Base-by-base conservation (phyloP, 2,113 vertebrate genomes). In the Periophthalmodon schlosseri region DNA sequence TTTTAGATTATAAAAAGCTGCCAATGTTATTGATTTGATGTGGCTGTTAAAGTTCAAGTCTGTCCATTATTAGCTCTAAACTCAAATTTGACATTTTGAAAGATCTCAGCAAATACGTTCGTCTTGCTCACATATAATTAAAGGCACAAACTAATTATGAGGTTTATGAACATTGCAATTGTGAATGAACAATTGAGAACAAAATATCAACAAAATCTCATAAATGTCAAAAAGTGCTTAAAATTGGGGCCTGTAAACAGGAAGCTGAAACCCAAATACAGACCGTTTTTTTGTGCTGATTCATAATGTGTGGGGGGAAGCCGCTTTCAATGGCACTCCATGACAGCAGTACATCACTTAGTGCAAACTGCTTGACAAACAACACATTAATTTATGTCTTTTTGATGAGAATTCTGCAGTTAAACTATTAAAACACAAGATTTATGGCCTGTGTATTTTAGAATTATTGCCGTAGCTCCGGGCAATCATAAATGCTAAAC, bases 401-500 rank as follows among this genome's bases (percentile, higher is more conserved):
- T 60, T 60, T 60, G 57, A 60, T 60, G 57, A 60, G 57, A 60
- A 60, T 24, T 28, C 23, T 15, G 23, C 23, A 28, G 57, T 60
- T 60, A 60, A 60, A 60, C 23, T 36, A 34, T 36, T 36, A 64
- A 20, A 64, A 5, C 8, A 16, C 61, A n/a, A 23, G 66, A 33
- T 46, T 33, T 39, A 68, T 2, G 7, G 28, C 20, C 12, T 68
- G 24, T 36, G 24, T 61, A 39, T 70, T 70, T 66, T 24, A 49
- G 47, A 58, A 52, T 66, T 74, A 60, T 28, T 60, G 57, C 57
- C 23, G 57, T 24, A 54, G 54, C 77, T 66, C 33, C 57, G 18
- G 47, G 52, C 63, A 67, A 49, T 67, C 69, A 57, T 58, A 66
- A 72, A 57, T 6, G 24, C 60, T 63, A 63, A 33, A 63, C 60